A percentile compares a stretch with the other conserved stretches of the same genome.
Conservation (phyloP, 2,888 invertebrate genomes). For the Oxycera nigricornis region DNA sequence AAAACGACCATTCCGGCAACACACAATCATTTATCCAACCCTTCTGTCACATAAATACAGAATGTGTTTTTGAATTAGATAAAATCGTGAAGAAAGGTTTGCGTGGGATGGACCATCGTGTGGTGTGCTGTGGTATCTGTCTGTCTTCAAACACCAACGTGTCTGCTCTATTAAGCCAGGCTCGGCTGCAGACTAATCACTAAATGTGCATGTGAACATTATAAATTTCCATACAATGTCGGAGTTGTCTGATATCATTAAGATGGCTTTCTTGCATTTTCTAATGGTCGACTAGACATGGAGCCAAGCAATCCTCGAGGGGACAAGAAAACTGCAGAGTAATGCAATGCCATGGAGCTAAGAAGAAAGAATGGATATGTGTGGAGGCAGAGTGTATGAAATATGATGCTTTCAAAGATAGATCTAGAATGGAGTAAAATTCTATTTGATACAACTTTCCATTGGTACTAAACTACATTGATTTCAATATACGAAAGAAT, state of each 20-base stretch:
- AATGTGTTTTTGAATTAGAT: not conserved
- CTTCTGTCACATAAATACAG: not conserved
- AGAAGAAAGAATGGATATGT: not conserved
- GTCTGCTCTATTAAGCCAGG: not conserved
- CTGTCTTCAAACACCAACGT: constrained; percentile 9
- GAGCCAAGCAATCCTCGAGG: too few relatives aligned
- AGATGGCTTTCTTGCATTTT: not conserved
- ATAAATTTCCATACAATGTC: constrained; percentile 37
- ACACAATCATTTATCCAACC: not conserved
- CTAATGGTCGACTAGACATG: not conserved
- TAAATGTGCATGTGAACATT: constrained; percentile 9
- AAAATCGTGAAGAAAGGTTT: constrained; percentile 8
- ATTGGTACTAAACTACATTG: constrained; percentile 15
- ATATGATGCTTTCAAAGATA: not conserved
- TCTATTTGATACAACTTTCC: not conserved
- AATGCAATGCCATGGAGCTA: not conserved
- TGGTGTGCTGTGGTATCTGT: too few relatives aligned
- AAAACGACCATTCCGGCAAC: not conserved
- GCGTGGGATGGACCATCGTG: not conserved
- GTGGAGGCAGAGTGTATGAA: constrained; percentile 5
- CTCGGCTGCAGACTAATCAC: not conserved
- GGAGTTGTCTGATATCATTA: constrained; percentile 3
- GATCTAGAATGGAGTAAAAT: constrained; percentile 17
- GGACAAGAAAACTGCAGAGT: too few relatives aligned
- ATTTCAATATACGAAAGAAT: not conserved